Percentiles rank a stretch among this genome's conserved stretches.
Conservation (phyloP, 2,888 invertebrate species). For the Xylota sylvarum region DNA sequence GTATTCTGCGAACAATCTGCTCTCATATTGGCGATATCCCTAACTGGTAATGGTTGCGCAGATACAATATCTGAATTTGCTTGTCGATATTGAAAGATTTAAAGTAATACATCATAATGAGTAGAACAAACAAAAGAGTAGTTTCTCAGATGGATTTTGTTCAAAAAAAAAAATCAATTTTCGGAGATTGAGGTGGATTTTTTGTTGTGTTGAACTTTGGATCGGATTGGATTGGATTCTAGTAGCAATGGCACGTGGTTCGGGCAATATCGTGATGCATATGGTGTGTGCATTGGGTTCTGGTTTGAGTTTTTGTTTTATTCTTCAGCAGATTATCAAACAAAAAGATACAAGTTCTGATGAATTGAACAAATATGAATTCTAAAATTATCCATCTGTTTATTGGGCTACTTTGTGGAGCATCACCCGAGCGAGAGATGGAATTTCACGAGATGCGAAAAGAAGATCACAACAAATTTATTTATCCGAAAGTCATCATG, state of each 20-base stretch:
- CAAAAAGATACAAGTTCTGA: not conserved
- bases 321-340: too few relatives aligned
- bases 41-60: conserved; percentile 2
- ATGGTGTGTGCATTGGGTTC: not conserved
- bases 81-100: not conserved
- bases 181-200: not conserved
- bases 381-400: conserved; percentile 4
- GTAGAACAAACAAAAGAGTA: not conserved
- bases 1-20: not conserved
- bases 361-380: not conserved
- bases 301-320: too few relatives aligned
- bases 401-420: not conserved
- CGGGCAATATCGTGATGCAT: not conserved
- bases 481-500: not conserved
- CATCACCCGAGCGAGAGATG: not conserved
- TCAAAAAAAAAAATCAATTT: not conserved
- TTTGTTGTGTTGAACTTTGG: conserved; percentile 1
- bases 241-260: not conserved
- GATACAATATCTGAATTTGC: not conserved
- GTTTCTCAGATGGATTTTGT: not conserved
- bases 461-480: not conserved
- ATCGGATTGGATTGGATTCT: not conserved
- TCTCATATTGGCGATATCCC: conserved; percentile 1
- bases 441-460: not conserved
- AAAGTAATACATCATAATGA: conserved; percentile 3